Percentiles rank a stretch among this genome's conserved stretches.
Evolutionary conservation across 2,888 invertebrate genomes (phyloP).

Genomic region (Macropis europaea): DNA sequence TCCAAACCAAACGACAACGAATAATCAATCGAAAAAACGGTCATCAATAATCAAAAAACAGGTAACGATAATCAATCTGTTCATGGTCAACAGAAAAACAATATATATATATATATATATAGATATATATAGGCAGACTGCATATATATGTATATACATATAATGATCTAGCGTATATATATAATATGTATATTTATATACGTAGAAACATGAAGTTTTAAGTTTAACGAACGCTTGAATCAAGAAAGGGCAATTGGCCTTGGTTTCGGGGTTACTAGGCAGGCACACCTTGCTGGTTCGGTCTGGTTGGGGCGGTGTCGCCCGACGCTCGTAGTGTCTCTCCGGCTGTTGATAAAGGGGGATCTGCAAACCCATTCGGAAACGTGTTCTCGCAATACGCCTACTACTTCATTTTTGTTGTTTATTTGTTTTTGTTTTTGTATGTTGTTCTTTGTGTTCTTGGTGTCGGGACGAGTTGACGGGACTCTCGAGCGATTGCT

Average conservation of each 20-base stretch:
- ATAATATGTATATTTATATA: conserved; percentile 62
- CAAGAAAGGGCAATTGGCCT: conserved; percentile 78
- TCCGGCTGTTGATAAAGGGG: conserved; percentile 84
- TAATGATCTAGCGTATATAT: conserved; percentile 51
- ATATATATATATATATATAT: conserved; percentile 67
- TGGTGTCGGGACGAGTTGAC: not conserved
- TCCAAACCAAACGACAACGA: conserved; percentile 56
- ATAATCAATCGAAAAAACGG: conserved; percentile 33
- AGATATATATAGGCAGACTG: conserved; percentile 7
- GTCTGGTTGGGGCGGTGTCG: conserved; percentile 80
- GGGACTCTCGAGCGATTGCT: not conserved
- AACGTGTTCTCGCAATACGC: conserved; percentile 78
- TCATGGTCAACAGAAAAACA: conserved; percentile 44
- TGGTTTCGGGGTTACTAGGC: conserved; percentile 78
- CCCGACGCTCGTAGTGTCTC: conserved; percentile 81
- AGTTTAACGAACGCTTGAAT: conserved; percentile 79
- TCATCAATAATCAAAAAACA: conserved; percentile 55
- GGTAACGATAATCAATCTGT: conserved; percentile 58
- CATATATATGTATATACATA: conserved; percentile 17
- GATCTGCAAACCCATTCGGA: conserved; percentile 81
- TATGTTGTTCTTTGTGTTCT: conserved; percentile 25
- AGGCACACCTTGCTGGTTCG: conserved; percentile 80
- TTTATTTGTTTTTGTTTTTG: conserved; percentile 36
- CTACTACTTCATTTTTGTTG: conserved; percentile 69
- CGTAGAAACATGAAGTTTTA: conserved; percentile 78